Percentiles rank a stretch among this genome's conserved stretches.
These are phyloP conservation scores for Rhynchophorus ferrugineus DNA, from an alignment of 1,140 invertebrate species.

Conservation along the genomic window DNA sequence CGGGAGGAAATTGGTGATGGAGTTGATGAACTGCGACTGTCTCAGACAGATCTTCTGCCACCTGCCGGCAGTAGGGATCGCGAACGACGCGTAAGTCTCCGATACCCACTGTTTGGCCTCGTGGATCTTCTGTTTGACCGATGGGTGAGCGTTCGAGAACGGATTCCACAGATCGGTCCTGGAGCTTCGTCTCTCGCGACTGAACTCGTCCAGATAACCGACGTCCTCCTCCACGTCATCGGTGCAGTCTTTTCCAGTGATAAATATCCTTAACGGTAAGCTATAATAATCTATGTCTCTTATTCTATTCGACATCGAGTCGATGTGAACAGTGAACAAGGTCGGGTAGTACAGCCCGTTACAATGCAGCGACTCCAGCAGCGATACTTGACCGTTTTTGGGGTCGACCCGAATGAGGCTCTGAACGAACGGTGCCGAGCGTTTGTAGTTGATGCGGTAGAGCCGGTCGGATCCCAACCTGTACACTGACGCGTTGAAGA, in stretches of 20 bases:
- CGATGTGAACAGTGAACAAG: slow-evolving; percentile 77
- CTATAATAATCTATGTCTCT: slow-evolving; percentile 78
- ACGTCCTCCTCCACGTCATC: slow-evolving; percentile 46
- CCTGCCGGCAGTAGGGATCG: slow-evolving; percentile 69
- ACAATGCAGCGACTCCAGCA: slow-evolving; percentile 66
- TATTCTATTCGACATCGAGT: slow-evolving; percentile 70
- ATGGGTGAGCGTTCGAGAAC: slow-evolving; percentile 41
- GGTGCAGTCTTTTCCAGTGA: slow-evolving; percentile 65
- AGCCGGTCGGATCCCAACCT: slow-evolving; percentile 61
- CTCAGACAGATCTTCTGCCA: slow-evolving; percentile 70
- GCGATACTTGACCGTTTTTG: slow-evolving; percentile 62
- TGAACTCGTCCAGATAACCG: slow-evolving; percentile 43
- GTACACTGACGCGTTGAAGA: slow-evolving; percentile 75
- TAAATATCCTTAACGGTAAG: slow-evolving; percentile 66
- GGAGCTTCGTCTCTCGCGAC: slow-evolving; percentile 28
- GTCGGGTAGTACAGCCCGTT: slow-evolving; percentile 74
- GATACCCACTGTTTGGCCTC: slow-evolving; percentile 76
- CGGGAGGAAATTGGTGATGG: slow-evolving; percentile 66
- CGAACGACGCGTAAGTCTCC: slow-evolving; percentile 74
- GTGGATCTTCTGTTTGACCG: slow-evolving; percentile 51
- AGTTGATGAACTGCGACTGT: slow-evolving; percentile 70
- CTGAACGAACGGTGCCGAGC: slow-evolving; percentile 73
- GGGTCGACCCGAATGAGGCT: slow-evolving; percentile 68
- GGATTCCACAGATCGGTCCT: slow-evolving; percentile 35
- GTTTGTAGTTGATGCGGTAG: slow-evolving; percentile 67